Percentiles rank a stretch among this genome's conserved stretches.
Conservation (phyloP, 2,888 invertebrate genomes). For the Fissipunctia ypsillon region DNA sequence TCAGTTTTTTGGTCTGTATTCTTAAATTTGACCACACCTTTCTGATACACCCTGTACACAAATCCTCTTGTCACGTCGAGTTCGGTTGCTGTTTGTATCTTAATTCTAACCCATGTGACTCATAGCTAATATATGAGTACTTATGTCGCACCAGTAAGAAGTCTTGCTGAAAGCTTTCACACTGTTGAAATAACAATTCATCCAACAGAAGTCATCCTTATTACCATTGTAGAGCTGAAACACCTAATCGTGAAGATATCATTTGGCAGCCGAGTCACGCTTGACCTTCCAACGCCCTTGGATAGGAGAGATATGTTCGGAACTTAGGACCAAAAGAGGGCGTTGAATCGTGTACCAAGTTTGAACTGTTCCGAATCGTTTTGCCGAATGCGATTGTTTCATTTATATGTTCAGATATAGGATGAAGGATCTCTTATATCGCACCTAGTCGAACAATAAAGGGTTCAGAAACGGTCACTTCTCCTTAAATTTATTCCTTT, state of each 20-base stretch:
- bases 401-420: neutral
- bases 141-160: neutral
- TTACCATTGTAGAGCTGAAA: neutral
- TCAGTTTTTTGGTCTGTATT: no score
- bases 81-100: neutral
- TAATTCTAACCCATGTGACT: neutral
- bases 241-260: constrained; percentile 1
- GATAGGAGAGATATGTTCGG: neutral
- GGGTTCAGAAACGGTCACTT: no score
- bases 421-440: neutral
- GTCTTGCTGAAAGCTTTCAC: constrained; percentile 4
- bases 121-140: neutral
- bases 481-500: neutral
- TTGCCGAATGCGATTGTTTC: neutral
- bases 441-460: neutral
- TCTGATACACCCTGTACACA: no score
- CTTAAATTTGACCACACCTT: no score
- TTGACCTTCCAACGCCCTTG: constrained; percentile 43
- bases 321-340: constrained; percentile 24
- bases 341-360: neutral
- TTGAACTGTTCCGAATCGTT: neutral
- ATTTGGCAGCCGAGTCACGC: constrained; percentile 35
- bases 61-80: neutral
- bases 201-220: neutral
- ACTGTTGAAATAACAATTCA: neutral